phyloP scores from a whole-genome alignment of 2,113 vertebrate species.

The Acrocephalus arundinaceus region DNA sequence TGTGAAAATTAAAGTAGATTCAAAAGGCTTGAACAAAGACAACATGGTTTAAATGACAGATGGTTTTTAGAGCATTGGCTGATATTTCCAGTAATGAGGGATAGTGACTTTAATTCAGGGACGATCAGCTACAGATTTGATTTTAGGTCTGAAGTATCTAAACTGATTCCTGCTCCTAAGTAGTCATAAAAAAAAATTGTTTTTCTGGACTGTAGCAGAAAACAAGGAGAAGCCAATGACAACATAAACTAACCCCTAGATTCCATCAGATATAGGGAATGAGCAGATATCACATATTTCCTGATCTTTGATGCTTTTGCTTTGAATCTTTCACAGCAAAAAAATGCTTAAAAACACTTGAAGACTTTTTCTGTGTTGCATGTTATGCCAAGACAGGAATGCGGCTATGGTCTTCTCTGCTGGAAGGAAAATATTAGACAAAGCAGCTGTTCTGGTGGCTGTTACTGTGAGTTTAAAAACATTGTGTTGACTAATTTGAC shows the following conservation, averaged over 20 bases:
- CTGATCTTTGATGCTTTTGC: conserved; percentile 9
- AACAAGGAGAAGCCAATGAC: background rate
- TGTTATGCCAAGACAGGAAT: background rate
- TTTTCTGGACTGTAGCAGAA: conserved; percentile 1
- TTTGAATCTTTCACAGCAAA: conserved; percentile 3
- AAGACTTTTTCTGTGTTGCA: background rate
- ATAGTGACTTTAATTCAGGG: background rate
- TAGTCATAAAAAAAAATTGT: background rate
- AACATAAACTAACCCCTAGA: background rate
- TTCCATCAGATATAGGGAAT: background rate
- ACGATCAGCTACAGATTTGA: background rate
- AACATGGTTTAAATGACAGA: background rate
- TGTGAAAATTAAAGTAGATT: background rate
- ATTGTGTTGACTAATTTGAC: background rate
- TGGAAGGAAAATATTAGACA: conserved; percentile 18
- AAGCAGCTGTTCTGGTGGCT: background rate
- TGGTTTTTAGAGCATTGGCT: background rate
- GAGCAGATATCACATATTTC: background rate
- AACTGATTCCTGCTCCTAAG: background rate
- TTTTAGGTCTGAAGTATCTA: background rate
- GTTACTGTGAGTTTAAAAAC: background rate
- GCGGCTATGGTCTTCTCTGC: background rate
- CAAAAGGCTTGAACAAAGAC: background rate
- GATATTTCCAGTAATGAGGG: background rate
- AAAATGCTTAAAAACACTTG: background rate